Evolutionary conservation across 1,140 invertebrate species (phyloP), one percentile per base, ranked within the genome.

Genomic region (Caenorhabditis brenneri): DNA sequence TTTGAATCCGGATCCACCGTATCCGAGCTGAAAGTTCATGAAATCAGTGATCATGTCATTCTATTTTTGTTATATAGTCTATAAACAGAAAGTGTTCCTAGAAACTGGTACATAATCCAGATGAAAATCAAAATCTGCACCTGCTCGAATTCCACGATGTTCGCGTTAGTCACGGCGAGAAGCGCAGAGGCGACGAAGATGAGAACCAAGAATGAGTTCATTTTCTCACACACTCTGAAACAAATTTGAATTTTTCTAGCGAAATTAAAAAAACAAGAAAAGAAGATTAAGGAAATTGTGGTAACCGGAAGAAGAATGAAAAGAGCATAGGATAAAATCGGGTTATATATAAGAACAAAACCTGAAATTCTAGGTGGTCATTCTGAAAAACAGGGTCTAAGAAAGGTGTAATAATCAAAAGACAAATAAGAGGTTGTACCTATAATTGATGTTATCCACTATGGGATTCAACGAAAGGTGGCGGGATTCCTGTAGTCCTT

Each of bases 171-270:
- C 36, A 42, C 15, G 5, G n/a, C n/a, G n/a, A 24, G 3, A 31
- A 74, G 7, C 22, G 15, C 19, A 27, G 49, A 16, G 22, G 29
- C 36, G 29, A 74, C 33, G n/a, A n/a, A n/a, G 36, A 42, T 15
- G 65, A 74, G 24, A 74, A n/a, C 65, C 65, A 74, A 74, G 65
- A 19, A 36, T 74, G 65, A 74, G 36, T 74, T 74, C 65, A 74
- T 74, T 5, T 74, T 74, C 46, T 3, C 15, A n/a, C n/a, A n/a
- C n/a, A n/a, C 36, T 42, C 65, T 74, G 36, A 12, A 74, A 42
- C 1, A n/a, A n/a, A 2, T 46, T 46, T 5, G n/a, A n/a, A n/a
- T 51, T 5, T 16, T 5, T 5, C 48, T 51, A 10, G 15, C 15
- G 48, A 51, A 15, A 10, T 0, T 5, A 15, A 51, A 51, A n/a